Base-by-base conservation (phyloP, 2,888 invertebrate species). In the Folsomia manolachei region DNA sequence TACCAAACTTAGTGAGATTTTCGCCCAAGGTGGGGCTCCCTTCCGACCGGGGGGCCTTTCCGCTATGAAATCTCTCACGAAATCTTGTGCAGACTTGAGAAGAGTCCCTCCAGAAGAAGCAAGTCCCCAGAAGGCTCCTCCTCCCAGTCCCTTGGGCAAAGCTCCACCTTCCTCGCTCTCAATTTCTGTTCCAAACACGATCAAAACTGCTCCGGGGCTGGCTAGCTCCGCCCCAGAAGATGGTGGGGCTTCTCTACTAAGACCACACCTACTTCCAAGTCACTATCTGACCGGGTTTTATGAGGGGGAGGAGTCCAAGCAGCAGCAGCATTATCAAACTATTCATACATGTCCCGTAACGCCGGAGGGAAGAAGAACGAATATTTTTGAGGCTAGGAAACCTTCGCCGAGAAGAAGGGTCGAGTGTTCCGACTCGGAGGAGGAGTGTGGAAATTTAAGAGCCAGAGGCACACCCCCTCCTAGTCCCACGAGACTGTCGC, bases 1-100 rank as follows among this genome's bases (percentile, higher is more conserved):
- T 0, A 79, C 80, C 2, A 78, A 75, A 56, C 72, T 80, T 1
- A 75, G 71, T n/a, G 75, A 80, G 73, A 80, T 80, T 27, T 80
- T 80, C 68, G 71, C 64, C 61, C 70, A 71, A 11, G 23, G 70
- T 4, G 21, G 61, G 23, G 27, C 21, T n/a, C 39, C 19, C 53
- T 19, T n/a, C 24, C 63, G 27, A 63, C 56, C 70, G 1, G 71
- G 67, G 23, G 66, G 71, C 19, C 64, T 79, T 14, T 72, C 63
- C 7, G 71, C 76, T 4, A 75, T 76, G 73, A 78, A 76, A 72
- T 71, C 73, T 23, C 61, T 76, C 19, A 74, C 75, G 21, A 78
- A 77, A 52, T 76, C 76, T 2, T 80, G 80, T 74, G 78, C 78
- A 7, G 80, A 80, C 68, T 71, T 80, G 65, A 53, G 79, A 60